Base-by-base conservation (phyloP, 1,140 invertebrate species). In the Ceratina australensis region DNA sequence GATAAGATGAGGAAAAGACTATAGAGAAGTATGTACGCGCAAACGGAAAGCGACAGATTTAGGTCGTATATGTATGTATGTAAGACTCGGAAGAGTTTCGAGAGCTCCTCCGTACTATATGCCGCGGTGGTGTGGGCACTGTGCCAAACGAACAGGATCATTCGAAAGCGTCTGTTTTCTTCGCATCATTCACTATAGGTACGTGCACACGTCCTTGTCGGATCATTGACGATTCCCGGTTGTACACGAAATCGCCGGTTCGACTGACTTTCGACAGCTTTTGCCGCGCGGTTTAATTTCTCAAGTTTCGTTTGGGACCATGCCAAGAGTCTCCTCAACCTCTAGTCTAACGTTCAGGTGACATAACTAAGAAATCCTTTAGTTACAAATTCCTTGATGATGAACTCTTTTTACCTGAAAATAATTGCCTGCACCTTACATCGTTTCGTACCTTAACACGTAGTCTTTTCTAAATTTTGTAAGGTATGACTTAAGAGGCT, bases 21-120 rank as follows among this genome's bases (percentile, higher is more conserved):
- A 42, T 42, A 42, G 33, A 42, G 33, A 42, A 42, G 33, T 42
- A 42, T 42, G 33, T 42, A 64, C 63, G 78, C 57, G 47, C 68
- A 83, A 84, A 83, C 82, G 77, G 72, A 83, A 84, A 84, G 77
- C 81, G 78, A 84, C 78, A 84, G 72, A 80, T 84, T 80, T 80
- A 80, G 78, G 78, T 80, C 82, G 54, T 65, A 49, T 26, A 67
- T 42, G 33, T 42, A 42, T 42, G 33, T 42, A 42, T 42, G 33
- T 42, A 42, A 42, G 33, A 42, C 33, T 42, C 65, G 67, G 69
- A 83, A 83, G 72, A 83, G 68, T 84, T 83, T 83, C 82, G 33
- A 42, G 33, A 42, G 77, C 67, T 84, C 72, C 83, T 83, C 54
- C 20, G 74, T 71, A n/a, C 52, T n/a, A 54, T 84, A 42, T 42